A percentile compares a stretch with the other conserved stretches of the same genome.
phyloP scores from a whole-genome alignment of 2,888 invertebrate genomes.

The Choreutis nemorana region DNA sequence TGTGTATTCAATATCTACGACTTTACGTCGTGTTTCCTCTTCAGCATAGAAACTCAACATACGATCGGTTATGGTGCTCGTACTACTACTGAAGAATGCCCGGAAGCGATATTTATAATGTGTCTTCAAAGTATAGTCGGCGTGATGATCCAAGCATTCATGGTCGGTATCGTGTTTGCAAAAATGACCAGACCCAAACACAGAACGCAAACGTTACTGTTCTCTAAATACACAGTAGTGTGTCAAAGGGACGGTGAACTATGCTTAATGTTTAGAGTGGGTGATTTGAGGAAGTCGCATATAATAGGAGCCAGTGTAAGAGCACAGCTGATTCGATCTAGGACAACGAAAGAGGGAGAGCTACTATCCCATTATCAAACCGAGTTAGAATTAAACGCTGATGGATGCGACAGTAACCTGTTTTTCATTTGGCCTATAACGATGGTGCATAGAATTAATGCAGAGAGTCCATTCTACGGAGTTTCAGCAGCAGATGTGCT shows the following conservation, averaged over 20 bases:
- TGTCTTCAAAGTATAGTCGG: conserved; percentile 90
- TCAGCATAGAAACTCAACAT: conserved; percentile 93
- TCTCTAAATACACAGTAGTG: conserved; percentile 84
- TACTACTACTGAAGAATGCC: conserved; percentile 87
- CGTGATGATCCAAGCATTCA: conserved; percentile 81
- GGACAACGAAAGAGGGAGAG: conserved; percentile 88
- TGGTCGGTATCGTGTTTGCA: conserved; percentile 87
- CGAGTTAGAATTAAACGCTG: conserved; percentile 73
- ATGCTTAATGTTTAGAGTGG: conserved; percentile 87
- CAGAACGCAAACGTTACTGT: conserved; percentile 87
- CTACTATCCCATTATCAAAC: conserved; percentile 81
- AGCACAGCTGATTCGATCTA: conserved; percentile 82
- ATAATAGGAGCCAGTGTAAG: conserved; percentile 89
- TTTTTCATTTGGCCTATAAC: conserved; percentile 96
- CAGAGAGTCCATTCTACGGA: conserved; percentile 82
- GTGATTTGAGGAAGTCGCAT: conserved; percentile 89
- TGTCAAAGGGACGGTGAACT: conserved; percentile 85
- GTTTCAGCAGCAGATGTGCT: conserved; percentile 85
- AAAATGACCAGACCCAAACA: conserved; percentile 93
- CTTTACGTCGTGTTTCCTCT: conserved; percentile 89
- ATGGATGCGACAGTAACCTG: conserved; percentile 82
- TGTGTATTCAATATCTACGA: conserved; percentile 83
- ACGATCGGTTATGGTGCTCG: conserved; percentile 91
- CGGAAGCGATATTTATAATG: conserved; percentile 89
- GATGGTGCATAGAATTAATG: conserved; percentile 87